Conservation (phyloP, 2,797 vertebrate species). For the Periparus ater region DNA sequence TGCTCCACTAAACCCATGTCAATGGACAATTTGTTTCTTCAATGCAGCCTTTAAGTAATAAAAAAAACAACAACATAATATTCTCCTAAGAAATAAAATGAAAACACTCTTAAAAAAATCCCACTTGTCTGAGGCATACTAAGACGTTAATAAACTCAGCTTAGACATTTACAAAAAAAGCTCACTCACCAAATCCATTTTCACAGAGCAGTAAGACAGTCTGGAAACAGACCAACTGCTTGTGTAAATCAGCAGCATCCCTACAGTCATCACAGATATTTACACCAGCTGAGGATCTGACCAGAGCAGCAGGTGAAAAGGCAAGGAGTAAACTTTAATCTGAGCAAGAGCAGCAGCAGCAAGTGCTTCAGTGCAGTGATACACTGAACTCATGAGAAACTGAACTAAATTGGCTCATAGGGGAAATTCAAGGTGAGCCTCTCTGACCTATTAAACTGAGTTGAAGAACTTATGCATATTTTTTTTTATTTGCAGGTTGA, state of each 20-base stretch:
- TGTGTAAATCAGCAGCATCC: slow-evolving; percentile 19
- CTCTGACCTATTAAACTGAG: background rate
- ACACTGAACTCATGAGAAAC: background rate
- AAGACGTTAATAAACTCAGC: slow-evolving; percentile 16
- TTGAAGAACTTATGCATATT: background rate
- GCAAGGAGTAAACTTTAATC: background rate
- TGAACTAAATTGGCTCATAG: background rate
- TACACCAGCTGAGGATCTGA: background rate
- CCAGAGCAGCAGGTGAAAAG: background rate
- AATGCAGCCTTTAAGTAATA: slow-evolving; percentile 23
- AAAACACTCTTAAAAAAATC: background rate
- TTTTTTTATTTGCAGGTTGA: background rate
- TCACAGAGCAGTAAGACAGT: background rate
- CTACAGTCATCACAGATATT: background rate
- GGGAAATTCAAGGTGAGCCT: background rate
- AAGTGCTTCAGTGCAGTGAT: background rate
- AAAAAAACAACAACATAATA: slow-evolving; percentile 48
- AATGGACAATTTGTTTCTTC: slow-evolving; percentile 51
- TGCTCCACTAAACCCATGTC: background rate
- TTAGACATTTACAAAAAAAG: background rate
- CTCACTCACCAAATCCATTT: background rate
- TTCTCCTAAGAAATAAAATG: slow-evolving; percentile 23
- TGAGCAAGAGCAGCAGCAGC: background rate
- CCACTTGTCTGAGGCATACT: background rate
- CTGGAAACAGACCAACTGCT: background rate